A percentile compares a stretch with the other conserved stretches of the same genome.
Conservation (phyloP, 2,113 vertebrate genomes). For the Mastomys natalensis region DNA sequence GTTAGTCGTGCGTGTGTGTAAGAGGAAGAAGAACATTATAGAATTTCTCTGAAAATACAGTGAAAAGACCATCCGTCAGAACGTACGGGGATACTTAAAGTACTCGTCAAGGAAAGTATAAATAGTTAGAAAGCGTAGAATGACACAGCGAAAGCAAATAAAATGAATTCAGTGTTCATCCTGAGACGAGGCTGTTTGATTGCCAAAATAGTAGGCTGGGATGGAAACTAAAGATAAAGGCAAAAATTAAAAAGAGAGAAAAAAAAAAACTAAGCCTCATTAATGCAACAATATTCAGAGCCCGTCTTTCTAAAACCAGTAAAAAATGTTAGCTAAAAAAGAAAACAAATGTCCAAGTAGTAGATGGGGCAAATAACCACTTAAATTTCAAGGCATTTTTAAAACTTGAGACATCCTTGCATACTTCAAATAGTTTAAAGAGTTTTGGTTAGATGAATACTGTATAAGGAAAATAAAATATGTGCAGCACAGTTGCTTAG, state of each 20-base stretch:
- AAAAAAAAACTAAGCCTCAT: neutral
- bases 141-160: neutral
- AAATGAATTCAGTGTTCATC: neutral
- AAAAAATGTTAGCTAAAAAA: neutral
- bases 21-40: neutral
- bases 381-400: neutral
- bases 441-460: neutral
- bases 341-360: neutral
- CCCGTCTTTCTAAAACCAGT: neutral
- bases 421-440: neutral
- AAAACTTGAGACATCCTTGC: neutral
- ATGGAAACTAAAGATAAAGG: neutral
- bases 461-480: neutral
- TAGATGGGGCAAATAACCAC: neutral
- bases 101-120: neutral
- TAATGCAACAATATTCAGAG: neutral
- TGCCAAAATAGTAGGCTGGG: neutral
- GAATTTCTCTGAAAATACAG: neutral
- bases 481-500: neutral
- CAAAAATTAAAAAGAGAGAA: neutral
- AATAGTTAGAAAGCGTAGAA: neutral
- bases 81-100: neutral
- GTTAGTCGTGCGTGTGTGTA: neutral
- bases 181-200: neutral
- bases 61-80: neutral